Conservation (phyloP, 1,140 invertebrate species). For the Melanaphis sacchari region DNA sequence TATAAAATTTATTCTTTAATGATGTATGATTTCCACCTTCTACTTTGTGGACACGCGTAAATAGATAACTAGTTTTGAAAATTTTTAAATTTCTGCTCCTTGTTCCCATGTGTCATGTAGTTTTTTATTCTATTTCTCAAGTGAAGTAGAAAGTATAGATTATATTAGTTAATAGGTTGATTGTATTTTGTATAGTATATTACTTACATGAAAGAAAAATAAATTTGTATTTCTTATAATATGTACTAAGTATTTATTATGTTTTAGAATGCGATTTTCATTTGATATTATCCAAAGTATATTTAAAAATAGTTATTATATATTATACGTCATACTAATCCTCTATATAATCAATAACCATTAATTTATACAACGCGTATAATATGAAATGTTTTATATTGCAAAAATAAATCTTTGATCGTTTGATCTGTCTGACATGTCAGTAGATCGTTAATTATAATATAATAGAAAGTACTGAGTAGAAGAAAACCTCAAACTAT, state of each 20-base stretch:
- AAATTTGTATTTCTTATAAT: neutral
- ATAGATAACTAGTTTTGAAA: neutral
- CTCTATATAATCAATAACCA: neutral
- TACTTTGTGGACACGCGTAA: no score
- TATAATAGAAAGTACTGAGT: neutral
- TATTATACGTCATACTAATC: neutral
- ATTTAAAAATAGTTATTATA: neutral
- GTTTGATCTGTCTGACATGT: neutral
- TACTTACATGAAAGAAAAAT: neutral
- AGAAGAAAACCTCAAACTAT: neutral
- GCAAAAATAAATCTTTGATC: neutral
- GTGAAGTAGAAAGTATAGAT: neutral
- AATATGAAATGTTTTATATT: neutral
- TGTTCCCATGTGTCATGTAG: neutral
- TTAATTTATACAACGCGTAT: neutral
- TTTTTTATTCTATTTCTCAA: neutral
- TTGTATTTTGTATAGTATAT: neutral
- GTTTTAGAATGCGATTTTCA: neutral
- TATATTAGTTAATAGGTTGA: neutral
- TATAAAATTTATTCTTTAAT: no score
- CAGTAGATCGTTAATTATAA: slow-evolving; percentile 1
- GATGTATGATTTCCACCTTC: no score
- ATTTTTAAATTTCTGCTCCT: neutral
- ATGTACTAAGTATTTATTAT: neutral
- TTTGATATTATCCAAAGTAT: neutral